Evolutionary conservation across 2,113 vertebrate species (phyloP).

Genomic region (Phycodurus eques): DNA sequence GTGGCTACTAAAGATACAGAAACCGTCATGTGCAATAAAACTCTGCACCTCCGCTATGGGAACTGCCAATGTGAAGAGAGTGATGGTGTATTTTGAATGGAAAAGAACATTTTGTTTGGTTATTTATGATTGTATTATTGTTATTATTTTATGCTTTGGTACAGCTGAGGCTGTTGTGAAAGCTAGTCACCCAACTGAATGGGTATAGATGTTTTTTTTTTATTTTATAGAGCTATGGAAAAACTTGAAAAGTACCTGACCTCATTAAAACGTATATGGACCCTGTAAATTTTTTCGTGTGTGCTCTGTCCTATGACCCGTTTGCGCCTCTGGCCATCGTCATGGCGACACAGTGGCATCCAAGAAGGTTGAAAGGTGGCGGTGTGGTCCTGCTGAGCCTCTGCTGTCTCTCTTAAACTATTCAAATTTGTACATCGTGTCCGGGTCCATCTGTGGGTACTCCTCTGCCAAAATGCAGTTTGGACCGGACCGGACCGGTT

Average conservation of each 20-base stretch:
- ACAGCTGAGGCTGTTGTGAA: too few species aligned
- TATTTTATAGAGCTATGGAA: not conserved
- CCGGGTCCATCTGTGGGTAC: constrained; percentile 39
- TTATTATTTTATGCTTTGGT: too few species aligned
- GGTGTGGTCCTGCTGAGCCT: constrained; percentile 38
- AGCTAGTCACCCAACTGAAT: too few species aligned
- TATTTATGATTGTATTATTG: too few species aligned
- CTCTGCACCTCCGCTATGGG: too few species aligned
- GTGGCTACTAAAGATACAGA: too few species aligned
- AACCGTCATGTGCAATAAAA: too few species aligned
- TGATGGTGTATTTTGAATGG: too few species aligned
- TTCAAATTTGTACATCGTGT: constrained; percentile 55
- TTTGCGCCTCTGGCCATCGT: constrained; percentile 33
- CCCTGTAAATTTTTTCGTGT: not conserved
- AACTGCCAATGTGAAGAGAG: too few species aligned
- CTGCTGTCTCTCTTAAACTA: constrained; percentile 55
- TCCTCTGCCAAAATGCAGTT: constrained; percentile 42
- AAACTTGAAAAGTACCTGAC: not conserved
- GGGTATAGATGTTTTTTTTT: too few species aligned
- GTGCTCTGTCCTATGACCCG: constrained; percentile 16
- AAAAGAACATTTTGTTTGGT: too few species aligned
- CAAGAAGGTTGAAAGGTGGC: constrained; percentile 35
- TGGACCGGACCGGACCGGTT: constrained; percentile 49
- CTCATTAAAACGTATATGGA: not conserved
- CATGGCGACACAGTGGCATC: constrained; percentile 30